Evolutionary conservation across 2,113 vertebrate genomes (phyloP).

Genomic region (Sander lucioperca): DNA sequence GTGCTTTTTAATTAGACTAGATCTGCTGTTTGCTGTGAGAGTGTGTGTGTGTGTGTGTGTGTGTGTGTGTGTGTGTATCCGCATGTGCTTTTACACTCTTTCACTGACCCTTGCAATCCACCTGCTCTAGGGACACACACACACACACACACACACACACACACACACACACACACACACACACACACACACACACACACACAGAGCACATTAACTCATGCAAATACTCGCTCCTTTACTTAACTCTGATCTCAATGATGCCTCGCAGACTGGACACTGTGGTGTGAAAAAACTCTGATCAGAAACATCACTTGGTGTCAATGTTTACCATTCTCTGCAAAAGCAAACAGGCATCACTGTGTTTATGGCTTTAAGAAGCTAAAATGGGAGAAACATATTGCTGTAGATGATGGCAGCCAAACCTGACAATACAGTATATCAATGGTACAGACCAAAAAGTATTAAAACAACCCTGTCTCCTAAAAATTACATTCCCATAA

Average conservation of each 20-base stretch:
- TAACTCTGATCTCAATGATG: slow-evolving; percentile 41
- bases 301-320: slow-evolving; percentile 37
- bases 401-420: background rate
- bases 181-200: slow-evolving; percentile 33
- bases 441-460: background rate
- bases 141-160: slow-evolving; percentile 23
- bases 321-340: slow-evolving; percentile 27
- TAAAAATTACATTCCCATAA: too few species aligned
- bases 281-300: slow-evolving; percentile 3
- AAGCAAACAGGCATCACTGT: background rate
- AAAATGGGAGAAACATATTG: background rate
- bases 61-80: slow-evolving; percentile 21
- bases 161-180: slow-evolving; percentile 17
- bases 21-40: slow-evolving; percentile 53
- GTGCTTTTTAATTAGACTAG: slow-evolving; percentile 79
- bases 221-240: slow-evolving; percentile 39
- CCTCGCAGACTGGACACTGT: slow-evolving; percentile 42
- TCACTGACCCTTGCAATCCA: slow-evolving; percentile 59
- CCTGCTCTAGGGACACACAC: slow-evolving; percentile 54
- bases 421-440: background rate
- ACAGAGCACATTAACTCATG: slow-evolving; percentile 35
- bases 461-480: background rate
- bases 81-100: slow-evolving; percentile 56
- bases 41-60: too few species aligned
- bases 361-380: background rate